Conservation (phyloP, 2,797 vertebrate species). For the Periophthalmus magnuspinnatus region DNA sequence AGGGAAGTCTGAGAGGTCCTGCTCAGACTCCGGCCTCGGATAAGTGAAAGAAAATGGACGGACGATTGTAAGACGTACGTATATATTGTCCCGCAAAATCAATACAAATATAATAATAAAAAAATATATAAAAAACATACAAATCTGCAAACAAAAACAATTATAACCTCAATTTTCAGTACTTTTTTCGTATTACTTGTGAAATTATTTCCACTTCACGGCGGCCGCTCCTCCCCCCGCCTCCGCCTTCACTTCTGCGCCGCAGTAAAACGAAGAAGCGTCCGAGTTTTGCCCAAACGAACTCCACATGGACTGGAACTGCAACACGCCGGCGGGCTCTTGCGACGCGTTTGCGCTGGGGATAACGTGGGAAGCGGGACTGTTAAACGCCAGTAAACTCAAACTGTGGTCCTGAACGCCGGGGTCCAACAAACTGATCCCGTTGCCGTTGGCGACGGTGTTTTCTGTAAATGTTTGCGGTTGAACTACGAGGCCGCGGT, state of each 20-base stretch:
- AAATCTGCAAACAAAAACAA: too few species aligned
- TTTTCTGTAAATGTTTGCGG: conserved; percentile 41
- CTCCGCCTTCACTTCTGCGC: conserved; percentile 46
- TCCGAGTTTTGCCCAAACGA: conserved; percentile 56
- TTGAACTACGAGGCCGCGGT: conserved; percentile 45
- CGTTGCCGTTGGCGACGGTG: conserved; percentile 26
- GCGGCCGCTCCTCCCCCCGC: conserved; percentile 27
- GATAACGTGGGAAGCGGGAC: conserved; percentile 30
- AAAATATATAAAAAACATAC: too few species aligned
- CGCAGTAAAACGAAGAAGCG: conserved; percentile 54
- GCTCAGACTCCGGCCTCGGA: too few species aligned
- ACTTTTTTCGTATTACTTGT: conserved; percentile 18
- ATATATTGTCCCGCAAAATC: too few species aligned
- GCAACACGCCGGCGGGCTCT: conserved; percentile 31
- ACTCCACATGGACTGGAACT: conserved; percentile 66
- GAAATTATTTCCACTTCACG: conserved; percentile 54
- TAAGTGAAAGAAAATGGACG: too few species aligned
- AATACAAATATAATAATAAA: too few species aligned
- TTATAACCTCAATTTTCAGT: too few species aligned
- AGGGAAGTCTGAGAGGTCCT: too few species aligned
- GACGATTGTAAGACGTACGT: too few species aligned
- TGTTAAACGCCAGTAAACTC: conserved; percentile 34
- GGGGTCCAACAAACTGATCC: conserved; percentile 10
- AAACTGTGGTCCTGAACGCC: conserved; percentile 17
- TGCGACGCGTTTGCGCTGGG: conserved; percentile 48